Percentiles rank a stretch among this genome's conserved stretches.
Evolutionary conservation across 1,140 invertebrate species (phyloP).

Genomic region (Zaprionus lachaisei): DNA sequence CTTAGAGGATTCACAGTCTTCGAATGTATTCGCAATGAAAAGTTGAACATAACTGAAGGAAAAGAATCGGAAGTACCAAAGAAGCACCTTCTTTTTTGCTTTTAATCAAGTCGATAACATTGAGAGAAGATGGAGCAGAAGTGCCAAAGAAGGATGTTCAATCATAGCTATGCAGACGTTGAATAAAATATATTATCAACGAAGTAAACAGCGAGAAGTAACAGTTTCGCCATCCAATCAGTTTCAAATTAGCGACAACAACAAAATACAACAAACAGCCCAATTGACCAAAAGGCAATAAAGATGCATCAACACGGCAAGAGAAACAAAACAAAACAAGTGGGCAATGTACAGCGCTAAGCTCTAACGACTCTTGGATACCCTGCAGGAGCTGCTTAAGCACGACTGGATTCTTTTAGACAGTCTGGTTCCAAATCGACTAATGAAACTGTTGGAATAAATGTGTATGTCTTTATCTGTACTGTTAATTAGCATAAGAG

Average conservation of each 20-base stretch:
- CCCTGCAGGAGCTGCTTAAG: neutral
- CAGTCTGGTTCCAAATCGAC: neutral
- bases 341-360: neutral
- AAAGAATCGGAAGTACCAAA: too few relatives aligned
- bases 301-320: constrained; percentile 36
- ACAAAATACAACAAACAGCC: constrained; percentile 38
- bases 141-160: neutral
- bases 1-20: neutral
- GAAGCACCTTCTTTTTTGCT: too few relatives aligned
- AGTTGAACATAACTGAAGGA: too few relatives aligned
- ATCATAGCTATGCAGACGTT: neutral
- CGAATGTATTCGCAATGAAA: neutral
- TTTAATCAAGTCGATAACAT: too few relatives aligned
- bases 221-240: constrained; percentile 73
- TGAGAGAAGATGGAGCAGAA: too few relatives aligned
- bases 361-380: neutral
- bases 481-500: too few relatives aligned
- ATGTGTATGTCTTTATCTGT: too few relatives aligned
- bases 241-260: constrained; percentile 81
- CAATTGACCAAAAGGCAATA: constrained; percentile 73
- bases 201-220: constrained; percentile 46
- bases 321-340: constrained; percentile 18
- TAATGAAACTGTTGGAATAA: neutral
- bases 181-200: constrained; percentile 18
- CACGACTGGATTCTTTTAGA: neutral